Percentiles rank a stretch among this genome's conserved stretches.
Conservation (phyloP, 2,888 invertebrate genomes). For the Scaptomyza reducta region DNA sequence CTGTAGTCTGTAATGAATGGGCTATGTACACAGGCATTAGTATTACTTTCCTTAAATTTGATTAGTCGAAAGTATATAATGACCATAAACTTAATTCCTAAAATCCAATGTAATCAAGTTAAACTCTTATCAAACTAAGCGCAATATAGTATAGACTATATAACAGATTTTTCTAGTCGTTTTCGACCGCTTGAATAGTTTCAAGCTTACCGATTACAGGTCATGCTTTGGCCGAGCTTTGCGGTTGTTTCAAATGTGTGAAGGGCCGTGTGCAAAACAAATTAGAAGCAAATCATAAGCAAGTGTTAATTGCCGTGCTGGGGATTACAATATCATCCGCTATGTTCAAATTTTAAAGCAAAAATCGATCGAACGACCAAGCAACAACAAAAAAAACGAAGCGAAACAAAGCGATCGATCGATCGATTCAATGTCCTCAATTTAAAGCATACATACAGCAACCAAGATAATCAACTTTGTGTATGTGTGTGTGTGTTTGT, state of each 20-base stretch:
- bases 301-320: neutral
- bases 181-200: neutral
- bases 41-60: too few relatives aligned
- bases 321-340: slow-evolving; percentile 38
- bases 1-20: neutral
- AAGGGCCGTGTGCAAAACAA: slow-evolving; percentile 40
- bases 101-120: too few relatives aligned
- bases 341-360: slow-evolving; percentile 22
- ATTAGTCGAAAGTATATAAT: too few relatives aligned
- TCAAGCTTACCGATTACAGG: slow-evolving; percentile 1
- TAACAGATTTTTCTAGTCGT: neutral
- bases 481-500: neutral
- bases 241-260: neutral
- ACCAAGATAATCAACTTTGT: slow-evolving; percentile 3
- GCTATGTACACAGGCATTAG: too few relatives aligned
- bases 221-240: neutral
- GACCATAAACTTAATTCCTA: too few relatives aligned
- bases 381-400: slow-evolving; percentile 2
- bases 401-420: neutral
- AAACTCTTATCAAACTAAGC: too few relatives aligned
- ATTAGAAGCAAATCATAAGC: neutral
- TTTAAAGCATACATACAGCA: slow-evolving; percentile 8
- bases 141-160: too few relatives aligned
- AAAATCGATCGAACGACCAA: slow-evolving; percentile 4
- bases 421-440: slow-evolving; percentile 20